Conservation (phyloP, 2,113 vertebrate species). For the Poeciliopsis turrubarensis region DNA sequence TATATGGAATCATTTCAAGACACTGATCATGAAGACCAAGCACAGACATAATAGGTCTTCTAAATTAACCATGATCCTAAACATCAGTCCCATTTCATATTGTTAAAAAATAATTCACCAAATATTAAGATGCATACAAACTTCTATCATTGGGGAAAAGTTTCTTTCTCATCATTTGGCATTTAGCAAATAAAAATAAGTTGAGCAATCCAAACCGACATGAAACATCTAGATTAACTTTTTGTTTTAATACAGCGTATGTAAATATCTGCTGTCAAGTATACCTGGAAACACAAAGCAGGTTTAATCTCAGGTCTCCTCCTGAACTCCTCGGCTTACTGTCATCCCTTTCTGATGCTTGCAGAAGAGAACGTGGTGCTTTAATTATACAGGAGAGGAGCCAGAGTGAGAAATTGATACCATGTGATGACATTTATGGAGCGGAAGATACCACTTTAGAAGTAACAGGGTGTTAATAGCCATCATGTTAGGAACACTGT, state of each 20-base stretch:
- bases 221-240: neutral
- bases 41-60: too few species aligned
- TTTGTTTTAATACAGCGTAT: neutral
- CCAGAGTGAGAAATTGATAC: constrained; percentile 40
- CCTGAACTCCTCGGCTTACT: constrained; percentile 43
- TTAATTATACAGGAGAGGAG: constrained; percentile 57
- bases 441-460: constrained; percentile 50
- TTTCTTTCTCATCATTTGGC: too few species aligned
- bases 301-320: constrained; percentile 34
- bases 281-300: constrained; percentile 9
- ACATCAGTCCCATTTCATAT: too few species aligned
- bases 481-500: constrained; percentile 26
- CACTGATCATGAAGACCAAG: too few species aligned
- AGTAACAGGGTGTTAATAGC: constrained; percentile 49
- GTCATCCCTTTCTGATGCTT: constrained; percentile 34
- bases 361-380: constrained; percentile 41
- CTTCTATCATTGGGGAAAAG: too few species aligned
- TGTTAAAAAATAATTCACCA: too few species aligned
- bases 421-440: constrained; percentile 60
- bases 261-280: constrained; percentile 26
- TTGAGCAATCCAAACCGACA: too few species aligned
- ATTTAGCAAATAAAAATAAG: too few species aligned
- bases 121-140: too few species aligned
- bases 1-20: too few species aligned
- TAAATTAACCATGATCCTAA: too few species aligned